Evolutionary conservation across 2,888 invertebrate genomes (phyloP), one percentile per base, ranked within the genome.

Genomic region (Machimus rusticus): DNA sequence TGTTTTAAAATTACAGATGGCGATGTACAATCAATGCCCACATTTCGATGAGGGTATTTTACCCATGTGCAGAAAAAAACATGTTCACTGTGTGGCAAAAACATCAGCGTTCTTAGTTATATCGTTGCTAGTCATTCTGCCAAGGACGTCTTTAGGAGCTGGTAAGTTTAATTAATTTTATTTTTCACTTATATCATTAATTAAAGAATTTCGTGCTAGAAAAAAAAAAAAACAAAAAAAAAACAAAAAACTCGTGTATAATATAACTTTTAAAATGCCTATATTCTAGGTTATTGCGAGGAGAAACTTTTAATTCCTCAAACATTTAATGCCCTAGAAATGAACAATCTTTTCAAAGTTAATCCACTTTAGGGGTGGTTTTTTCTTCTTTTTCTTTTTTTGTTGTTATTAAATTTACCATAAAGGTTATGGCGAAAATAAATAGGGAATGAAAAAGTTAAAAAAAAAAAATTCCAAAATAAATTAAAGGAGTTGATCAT

Each of bases 21-120:
- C 89, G 87, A 89, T 89, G 89, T 86, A 87, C 88, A 87, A 89
- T 89, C 89, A 88, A 88, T 89, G 88, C 86, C 87, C 88, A 84
- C 88, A 89, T 88, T 79, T 88, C 86, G 77, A 89, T 88, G 88
- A 86, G 89, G 89, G 89, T 89, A 87, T 87, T 86, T 88, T 89
- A 88, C 89, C 89, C 89, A 88, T 87, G 76, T 86, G 78, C 79
- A 87, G 86, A 55, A 88, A 84, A 81, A 86, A 78, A 81, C 57
- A 86, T 57, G 55, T 46, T 77, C 43, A 86, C 43, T 34, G 14
- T 86, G 57, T 86, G 34, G 76, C 87, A 66, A 88, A 77, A 57
- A 87, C 88, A 78, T 84, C 87, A 78, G 76, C 87, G 37, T 74
- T 88, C 46, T 82, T 88, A 78, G 81, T 84, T 37, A 87, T 88